phyloP scores from a whole-genome alignment of 2,888 invertebrate species.

The Pammene aurita region DNA sequence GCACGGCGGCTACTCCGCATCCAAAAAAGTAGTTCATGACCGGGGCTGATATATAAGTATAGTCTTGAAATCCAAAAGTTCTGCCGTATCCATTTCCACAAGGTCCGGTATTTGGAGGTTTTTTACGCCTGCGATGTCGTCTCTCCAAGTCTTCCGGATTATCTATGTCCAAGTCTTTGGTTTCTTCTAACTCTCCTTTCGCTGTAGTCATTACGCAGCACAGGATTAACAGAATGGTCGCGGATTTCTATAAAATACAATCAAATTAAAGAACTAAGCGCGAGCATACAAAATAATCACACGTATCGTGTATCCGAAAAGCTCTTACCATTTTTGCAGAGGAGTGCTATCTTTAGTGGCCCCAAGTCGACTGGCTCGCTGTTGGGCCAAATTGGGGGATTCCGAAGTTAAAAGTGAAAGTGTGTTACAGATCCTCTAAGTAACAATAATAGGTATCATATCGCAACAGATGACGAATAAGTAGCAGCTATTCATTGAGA shows the following conservation, averaged over 20 bases:
- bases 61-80: constrained; percentile 62
- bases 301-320: constrained; percentile 22
- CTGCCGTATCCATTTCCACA: constrained; percentile 58
- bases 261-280: not conserved
- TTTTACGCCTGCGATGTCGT: constrained; percentile 50
- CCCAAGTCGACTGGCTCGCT: constrained; percentile 49
- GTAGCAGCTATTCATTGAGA: constrained; percentile 49
- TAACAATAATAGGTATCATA: constrained; percentile 60
- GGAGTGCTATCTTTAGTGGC: constrained; percentile 46
- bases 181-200: constrained; percentile 38
- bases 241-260: constrained; percentile 24
- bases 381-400: constrained; percentile 52
- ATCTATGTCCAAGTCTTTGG: constrained; percentile 45
- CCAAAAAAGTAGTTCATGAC: constrained; percentile 75
- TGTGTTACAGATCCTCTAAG: constrained; percentile 57
- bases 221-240: constrained; percentile 21
- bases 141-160: constrained; percentile 37
- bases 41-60: constrained; percentile 72
- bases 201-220: constrained; percentile 29
- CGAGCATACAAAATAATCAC: not conserved
- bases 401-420: constrained; percentile 70
- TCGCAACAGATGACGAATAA: constrained; percentile 61
- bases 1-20: constrained; percentile 57
- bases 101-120: constrained; percentile 45
- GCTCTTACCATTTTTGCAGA: constrained; percentile 37